Evolutionary conservation across 2,888 invertebrate species (phyloP), one percentile per base, ranked within the genome.

Genomic region (Molorchus minor): DNA sequence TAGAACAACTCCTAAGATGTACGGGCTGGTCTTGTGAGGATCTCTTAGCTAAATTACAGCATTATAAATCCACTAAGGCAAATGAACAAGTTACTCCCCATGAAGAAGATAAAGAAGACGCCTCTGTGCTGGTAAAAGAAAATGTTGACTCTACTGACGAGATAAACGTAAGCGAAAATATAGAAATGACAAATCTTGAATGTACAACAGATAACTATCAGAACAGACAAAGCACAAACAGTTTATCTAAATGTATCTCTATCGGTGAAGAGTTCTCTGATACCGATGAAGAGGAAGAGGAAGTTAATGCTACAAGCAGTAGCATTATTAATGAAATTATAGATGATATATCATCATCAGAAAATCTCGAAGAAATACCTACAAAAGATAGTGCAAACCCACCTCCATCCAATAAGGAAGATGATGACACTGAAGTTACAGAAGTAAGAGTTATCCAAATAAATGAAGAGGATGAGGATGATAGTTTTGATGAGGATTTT

Each of bases 21-120:
- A 75, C 76, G 1, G 77, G 77, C 21, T 75, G 71, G 72, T 70
- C 72, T n/a, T 73, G 71, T 46, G 75, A 75, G 8, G 73, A 75
- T 49, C 64, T 77, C 45, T 58, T 76, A 17, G 43, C 68, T 56
- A 73, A 72, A 64, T 40, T 76, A 21, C 61, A 71, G 43, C 58
- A 65, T 43, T 70, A 69, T 38, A 72, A 73, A 53, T 41, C 54
- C 7, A n/a, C n/a, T n/a, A n/a, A n/a, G n/a, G n/a, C n/a, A n/a
- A n/a, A n/a, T n/a, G 20, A 56, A 36, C 49, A 56, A 19, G 55
- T 19, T 20, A 29, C 8, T 15, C 3, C 25, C 7, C 15, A 45
- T 1, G 17, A 16, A 38, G 16, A 30, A n/a, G 12, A 17, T 8
- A 43, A 41, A 17, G 17, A 38, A 45, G 43, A 33, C 12, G n/a